Conservation (phyloP, 2,113 vertebrate species). For the Desmodus rotundus region DNA sequence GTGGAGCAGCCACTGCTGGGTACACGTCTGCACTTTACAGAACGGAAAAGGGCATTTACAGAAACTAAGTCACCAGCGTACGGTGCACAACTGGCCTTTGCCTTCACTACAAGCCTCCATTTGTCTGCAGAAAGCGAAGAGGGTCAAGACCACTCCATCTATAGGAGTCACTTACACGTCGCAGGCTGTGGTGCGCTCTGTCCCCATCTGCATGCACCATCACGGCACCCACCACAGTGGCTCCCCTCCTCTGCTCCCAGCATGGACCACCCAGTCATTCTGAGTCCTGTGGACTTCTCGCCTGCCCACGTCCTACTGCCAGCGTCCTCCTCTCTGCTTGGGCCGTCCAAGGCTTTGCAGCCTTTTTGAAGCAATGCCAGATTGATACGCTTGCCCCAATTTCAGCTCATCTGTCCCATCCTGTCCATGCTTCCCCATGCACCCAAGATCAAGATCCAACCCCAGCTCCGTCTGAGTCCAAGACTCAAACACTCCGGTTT, state of each 20-base stretch:
- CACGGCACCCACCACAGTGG: not conserved
- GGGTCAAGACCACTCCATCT: not conserved
- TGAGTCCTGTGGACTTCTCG: not conserved
- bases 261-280: not conserved
- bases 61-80: not conserved
- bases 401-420: not conserved
- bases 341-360: not conserved
- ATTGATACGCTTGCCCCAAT: not conserved
- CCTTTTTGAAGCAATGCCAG: not conserved
- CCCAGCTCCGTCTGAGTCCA: not conserved
- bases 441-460: not conserved
- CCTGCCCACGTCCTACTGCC: not conserved
- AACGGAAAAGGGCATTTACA: not conserved
- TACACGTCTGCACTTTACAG: not conserved
- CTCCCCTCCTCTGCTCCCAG: not conserved
- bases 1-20: not conserved
- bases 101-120: not conserved
- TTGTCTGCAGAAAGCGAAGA: not conserved
- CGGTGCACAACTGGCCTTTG: not conserved
- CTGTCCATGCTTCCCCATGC: not conserved
- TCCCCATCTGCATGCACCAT: not conserved
- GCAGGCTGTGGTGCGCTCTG: accelerated
- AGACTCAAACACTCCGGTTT: not conserved
- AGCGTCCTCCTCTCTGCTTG: not conserved
- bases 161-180: not conserved